Evolutionary conservation across 2,797 vertebrate genomes (phyloP).

Genomic region (Garrulus glandarius): DNA sequence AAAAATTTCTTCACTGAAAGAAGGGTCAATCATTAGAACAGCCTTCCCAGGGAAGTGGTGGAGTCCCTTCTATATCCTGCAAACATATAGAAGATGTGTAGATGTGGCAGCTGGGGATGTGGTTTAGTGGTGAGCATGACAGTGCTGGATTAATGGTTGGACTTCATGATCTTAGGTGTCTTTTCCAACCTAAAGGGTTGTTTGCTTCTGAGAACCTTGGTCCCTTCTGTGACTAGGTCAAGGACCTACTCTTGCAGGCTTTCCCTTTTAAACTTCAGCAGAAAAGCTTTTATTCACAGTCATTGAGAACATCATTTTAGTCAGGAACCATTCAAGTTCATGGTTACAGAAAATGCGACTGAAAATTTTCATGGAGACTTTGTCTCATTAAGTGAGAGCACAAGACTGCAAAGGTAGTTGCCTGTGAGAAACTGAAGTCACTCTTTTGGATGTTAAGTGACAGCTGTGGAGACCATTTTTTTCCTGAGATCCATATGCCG

Average conservation of each 20-base stretch:
- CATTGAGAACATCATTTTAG: background rate
- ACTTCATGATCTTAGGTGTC: background rate
- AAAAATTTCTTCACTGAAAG: background rate
- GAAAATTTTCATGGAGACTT: background rate
- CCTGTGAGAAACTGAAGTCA: background rate
- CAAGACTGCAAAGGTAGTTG: background rate
- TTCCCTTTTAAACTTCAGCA: background rate
- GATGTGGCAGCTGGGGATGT: background rate
- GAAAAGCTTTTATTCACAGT: background rate
- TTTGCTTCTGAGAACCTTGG: background rate
- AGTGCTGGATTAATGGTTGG: background rate
- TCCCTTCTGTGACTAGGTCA: background rate
- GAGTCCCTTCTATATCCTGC: background rate
- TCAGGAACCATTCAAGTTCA: background rate
- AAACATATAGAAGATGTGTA: background rate
- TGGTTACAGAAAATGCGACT: background rate
- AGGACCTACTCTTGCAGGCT: background rate
- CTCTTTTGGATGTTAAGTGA: background rate
- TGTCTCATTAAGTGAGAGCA: background rate
- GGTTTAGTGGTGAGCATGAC: background rate
- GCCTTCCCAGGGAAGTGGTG: background rate
- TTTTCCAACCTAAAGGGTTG: background rate
- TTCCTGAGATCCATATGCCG: background rate
- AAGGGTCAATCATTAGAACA: background rate
- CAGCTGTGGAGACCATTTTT: background rate